phyloP scores from a whole-genome alignment of 2,888 invertebrate genomes.

The Ctena decussata region DNA sequence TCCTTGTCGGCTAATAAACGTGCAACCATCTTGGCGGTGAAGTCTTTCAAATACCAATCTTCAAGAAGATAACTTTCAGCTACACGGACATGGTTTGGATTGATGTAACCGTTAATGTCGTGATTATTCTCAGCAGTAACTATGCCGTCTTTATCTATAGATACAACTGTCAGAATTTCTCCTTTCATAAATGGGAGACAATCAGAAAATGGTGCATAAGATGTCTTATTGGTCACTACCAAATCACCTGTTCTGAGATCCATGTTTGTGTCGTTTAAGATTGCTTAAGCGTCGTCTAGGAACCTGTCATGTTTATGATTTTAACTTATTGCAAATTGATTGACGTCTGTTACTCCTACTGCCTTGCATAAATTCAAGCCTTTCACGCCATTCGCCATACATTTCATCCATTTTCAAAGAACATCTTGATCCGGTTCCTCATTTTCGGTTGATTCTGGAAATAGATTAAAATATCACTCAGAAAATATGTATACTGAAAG shows the following conservation, averaged over 20 bases:
- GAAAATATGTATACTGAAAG: too few species aligned
- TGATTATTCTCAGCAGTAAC: slow-evolving; percentile 44
- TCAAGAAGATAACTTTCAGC: slow-evolving; percentile 42
- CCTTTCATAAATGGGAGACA: slow-evolving; percentile 58
- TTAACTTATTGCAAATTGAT: too few species aligned
- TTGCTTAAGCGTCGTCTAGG: too few species aligned
- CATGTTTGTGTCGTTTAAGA: too few species aligned
- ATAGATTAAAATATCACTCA: neutral
- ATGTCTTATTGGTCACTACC: slow-evolving; percentile 37
- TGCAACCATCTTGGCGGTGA: slow-evolving; percentile 56
- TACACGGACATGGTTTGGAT: slow-evolving; percentile 24
- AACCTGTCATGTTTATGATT: too few species aligned
- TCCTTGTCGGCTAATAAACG: slow-evolving; percentile 19
- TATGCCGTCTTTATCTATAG: slow-evolving; percentile 7
- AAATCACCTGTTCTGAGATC: neutral
- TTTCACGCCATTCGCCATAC: too few species aligned
- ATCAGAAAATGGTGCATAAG: slow-evolving; percentile 38
- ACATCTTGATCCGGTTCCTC: neutral
- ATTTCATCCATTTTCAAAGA: neutral
- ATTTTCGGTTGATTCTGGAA: neutral
- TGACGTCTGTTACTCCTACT: too few species aligned
- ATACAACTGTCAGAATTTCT: slow-evolving; percentile 39
- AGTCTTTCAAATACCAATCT: slow-evolving; percentile 56
- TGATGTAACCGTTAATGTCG: slow-evolving; percentile 42
- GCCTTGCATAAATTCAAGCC: too few species aligned